Conservation (phyloP, 2,888 invertebrate species). For the Caenorhabditis sulstoni region DNA sequence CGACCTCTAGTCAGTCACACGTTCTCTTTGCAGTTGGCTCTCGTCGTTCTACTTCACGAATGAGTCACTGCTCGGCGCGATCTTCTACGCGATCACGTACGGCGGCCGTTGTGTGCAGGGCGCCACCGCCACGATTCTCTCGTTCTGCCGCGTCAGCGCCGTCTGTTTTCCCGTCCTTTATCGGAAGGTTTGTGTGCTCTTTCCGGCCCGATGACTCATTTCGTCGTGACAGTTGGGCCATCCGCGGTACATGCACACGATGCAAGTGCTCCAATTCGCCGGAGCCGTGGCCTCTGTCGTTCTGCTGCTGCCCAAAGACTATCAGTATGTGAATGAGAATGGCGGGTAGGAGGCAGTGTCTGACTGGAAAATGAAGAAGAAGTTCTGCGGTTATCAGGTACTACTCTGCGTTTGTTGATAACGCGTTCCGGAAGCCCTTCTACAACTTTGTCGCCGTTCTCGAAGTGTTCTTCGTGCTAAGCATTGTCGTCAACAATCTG, state of each 20-base stretch:
- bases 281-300: constrained; percentile 28
- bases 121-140: constrained; percentile 44
- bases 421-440: constrained; percentile 39
- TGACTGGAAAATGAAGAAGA: no score
- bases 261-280: constrained; percentile 37
- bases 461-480: constrained; percentile 38
- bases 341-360: constrained; percentile 39
- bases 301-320: constrained; percentile 35
- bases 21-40: constrained; percentile 16
- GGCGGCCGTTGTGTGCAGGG: constrained; percentile 51
- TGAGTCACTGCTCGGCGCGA: constrained; percentile 29
- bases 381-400: no score
- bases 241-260: constrained; percentile 25
- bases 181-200: constrained; percentile 19
- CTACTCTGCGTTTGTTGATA: constrained; percentile 38
- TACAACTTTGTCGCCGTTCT: constrained; percentile 32
- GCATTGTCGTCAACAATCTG: constrained; percentile 41
- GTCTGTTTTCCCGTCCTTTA: constrained; percentile 48
- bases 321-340: constrained; percentile 38
- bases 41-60: constrained; percentile 25
- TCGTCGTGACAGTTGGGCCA: constrained; percentile 11
- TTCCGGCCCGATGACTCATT: not conserved
- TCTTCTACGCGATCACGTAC: constrained; percentile 41
- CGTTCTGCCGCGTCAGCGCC: constrained; percentile 48
- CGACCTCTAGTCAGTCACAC: not conserved